These are phyloP conservation scores for Nebria brevicollis DNA, from an alignment of 2,888 invertebrate genomes.

Conservation along the genomic window DNA sequence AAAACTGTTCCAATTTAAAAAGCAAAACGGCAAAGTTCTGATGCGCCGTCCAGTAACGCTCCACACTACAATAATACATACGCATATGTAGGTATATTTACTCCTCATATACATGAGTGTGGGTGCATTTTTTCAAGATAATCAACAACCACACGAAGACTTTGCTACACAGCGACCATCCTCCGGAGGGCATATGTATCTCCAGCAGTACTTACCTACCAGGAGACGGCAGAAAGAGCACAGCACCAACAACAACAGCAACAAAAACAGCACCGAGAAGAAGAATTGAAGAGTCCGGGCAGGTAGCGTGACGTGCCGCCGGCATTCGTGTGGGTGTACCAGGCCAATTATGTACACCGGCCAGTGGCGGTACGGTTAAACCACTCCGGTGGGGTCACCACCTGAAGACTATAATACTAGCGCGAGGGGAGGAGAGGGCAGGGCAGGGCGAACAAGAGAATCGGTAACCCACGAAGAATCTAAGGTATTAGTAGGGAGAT, in stretches of 20 bases:
- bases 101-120: slow-evolving; percentile 22
- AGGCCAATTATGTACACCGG: slow-evolving; percentile 39
- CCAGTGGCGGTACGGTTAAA: slow-evolving; percentile 12
- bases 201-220: slow-evolving; percentile 4
- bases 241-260: not conserved
- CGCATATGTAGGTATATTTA: not conserved
- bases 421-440: not conserved
- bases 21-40: slow-evolving; percentile 14
- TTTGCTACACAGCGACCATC: not conserved
- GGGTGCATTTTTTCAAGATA: slow-evolving; percentile 30
- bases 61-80: not conserved
- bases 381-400: not conserved
- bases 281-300: slow-evolving; percentile 26
- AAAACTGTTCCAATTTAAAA: slow-evolving; percentile 41
- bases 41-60: not conserved
- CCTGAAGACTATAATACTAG: not conserved
- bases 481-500: not conserved
- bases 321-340: slow-evolving; percentile 44
- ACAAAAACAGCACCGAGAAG: slow-evolving; percentile 15
- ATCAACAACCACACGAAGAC: slow-evolving; percentile 5
- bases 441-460: not conserved
- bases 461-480: not conserved
- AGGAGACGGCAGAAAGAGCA: not conserved
- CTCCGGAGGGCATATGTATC: slow-evolving; percentile 3
- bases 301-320: slow-evolving; percentile 44